Base-by-base conservation (phyloP, 2,113 vertebrate species). In the Nasalis larvatus region DNA sequence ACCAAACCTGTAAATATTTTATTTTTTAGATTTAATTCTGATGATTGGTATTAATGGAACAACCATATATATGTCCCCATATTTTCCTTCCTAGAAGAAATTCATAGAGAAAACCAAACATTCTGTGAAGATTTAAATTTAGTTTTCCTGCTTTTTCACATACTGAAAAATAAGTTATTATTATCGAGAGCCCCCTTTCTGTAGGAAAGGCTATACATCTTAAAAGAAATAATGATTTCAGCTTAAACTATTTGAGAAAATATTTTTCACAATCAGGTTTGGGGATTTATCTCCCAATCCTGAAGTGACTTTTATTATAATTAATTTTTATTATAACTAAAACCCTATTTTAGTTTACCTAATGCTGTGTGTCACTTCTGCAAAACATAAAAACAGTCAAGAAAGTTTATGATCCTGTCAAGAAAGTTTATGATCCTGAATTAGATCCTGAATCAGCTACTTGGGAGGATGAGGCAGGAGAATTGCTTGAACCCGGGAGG, bases 221-320 rank as follows among this genome's bases (percentile, higher is more conserved):
- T 93, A 35, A n/a, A n/a, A 77, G 37, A 82, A 85, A 82, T 85
- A 82, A 82, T n/a, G 9, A 30, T 91, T 95, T 91, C 35, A 71
- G 27, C 21, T 91, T 89, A 35, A 94, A 84, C 86, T 74, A 74
- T 78, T 92, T 81, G 32, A 92, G 68, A 71, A 96, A 86, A 90
- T 56, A 60, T 54, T 87, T 35, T 40, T 58, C 83, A 71, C 8
- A 35, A 68, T 60, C 11, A 74, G 14, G 13, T 37, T 54, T 91
- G 8, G n/a, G 73, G n/a, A 45, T 86, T 89, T 77, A 49, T 42
- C n/a, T 83, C 40, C 91, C 37, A 63, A 87, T 94, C 76, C 13
- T 78, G 18, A 93, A 86, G 68, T 93, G 8, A 89, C 37, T 82
- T 94, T 73, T 91, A 42, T 45, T 81, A 80, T 76, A 37, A 89